phyloP scores from a whole-genome alignment of 2,113 vertebrate species.

The Megaleporinus macrocephalus region DNA sequence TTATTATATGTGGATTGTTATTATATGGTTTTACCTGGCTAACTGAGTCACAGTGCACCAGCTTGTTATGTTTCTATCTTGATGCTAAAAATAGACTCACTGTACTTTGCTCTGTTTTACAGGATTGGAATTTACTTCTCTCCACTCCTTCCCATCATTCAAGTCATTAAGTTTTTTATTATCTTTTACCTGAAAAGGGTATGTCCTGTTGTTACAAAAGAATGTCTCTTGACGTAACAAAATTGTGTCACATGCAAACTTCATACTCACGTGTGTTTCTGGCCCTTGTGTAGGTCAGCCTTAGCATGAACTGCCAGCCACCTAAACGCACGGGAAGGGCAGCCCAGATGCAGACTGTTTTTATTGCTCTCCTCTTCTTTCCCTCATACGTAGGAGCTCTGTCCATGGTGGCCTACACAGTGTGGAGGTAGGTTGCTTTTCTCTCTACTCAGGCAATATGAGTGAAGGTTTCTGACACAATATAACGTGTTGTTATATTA shows the following conservation, averaged over 20 bases:
- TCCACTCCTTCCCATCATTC: slow-evolving; percentile 90
- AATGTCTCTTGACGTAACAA: background rate
- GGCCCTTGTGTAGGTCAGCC: slow-evolving; percentile 79
- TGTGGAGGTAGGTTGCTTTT: slow-evolving; percentile 86
- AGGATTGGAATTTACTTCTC: slow-evolving; percentile 97
- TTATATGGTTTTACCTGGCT: too few species aligned
- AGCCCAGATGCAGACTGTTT: slow-evolving; percentile 91
- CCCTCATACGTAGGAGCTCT: slow-evolving; percentile 87
- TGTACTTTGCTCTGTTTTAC: background rate
- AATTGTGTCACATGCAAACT: background rate
- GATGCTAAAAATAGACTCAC: slow-evolving; percentile 4
- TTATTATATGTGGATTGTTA: background rate
- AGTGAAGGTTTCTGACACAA: too few species aligned
- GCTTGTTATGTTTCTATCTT: background rate
- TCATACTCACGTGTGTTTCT: background rate
- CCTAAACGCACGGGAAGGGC: slow-evolving; percentile 86
- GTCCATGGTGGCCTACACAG: slow-evolving; percentile 79
- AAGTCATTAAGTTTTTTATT: slow-evolving; percentile 85
- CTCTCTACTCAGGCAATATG: too few species aligned
- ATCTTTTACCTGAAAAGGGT: slow-evolving; percentile 95
- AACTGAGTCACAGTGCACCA: background rate
- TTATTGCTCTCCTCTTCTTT: slow-evolving; percentile 89
- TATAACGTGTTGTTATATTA: too few species aligned
- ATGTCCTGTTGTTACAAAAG: slow-evolving; percentile 28
- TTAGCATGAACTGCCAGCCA: slow-evolving; percentile 91